Evolutionary conservation across 2,888 invertebrate species (phyloP), one percentile per base, ranked within the genome.

Genomic region (Brenthis ino): DNA sequence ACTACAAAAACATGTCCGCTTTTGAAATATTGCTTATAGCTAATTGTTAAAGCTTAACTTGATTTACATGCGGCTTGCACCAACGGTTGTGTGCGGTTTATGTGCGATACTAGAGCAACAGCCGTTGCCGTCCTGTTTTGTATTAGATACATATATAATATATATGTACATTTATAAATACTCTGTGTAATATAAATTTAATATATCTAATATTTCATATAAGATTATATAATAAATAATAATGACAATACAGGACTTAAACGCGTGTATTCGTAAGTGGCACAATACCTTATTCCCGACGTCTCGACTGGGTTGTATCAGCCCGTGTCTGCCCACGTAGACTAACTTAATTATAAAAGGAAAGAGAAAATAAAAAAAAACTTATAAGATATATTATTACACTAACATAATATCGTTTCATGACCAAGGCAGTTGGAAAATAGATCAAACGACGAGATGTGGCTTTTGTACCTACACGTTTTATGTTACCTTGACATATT

Each of bases 401-500:
- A n/a, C 6, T 4, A 24, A 28, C 6, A 48, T 47, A 43, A 43
- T 43, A 43, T 43, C 37, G 37, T 11, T 11, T 47, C 14, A 16
- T 3, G 12, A 50, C 58, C 5, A 60, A 60, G 24, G n/a, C 16
- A 11, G n/a, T 2, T 1, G 2, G 28, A 28, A 60, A 60, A 60
- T 48, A 60, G 48, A 60, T 60, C 24, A 60, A 24, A 28, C 28
- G 12, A 33, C 13, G 33, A 50, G 33, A 33, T 48, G 48, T 60
- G 50, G 33, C 28, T 50, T 50, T 60, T 11, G 48, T n/a, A 43
- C 37, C 37, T 43, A 50, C 28, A 28, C n/a, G n/a, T 60, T 28
- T 58, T 28, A 6, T 50, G 28, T 50, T 60, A 60, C 60, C 50
- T 60, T 60, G 60, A 60, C 28, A 60, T 33, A 28, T 50, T 50